Evolutionary conservation across 2,888 invertebrate genomes (phyloP).

Genomic region (Lycophotia porphyrea): DNA sequence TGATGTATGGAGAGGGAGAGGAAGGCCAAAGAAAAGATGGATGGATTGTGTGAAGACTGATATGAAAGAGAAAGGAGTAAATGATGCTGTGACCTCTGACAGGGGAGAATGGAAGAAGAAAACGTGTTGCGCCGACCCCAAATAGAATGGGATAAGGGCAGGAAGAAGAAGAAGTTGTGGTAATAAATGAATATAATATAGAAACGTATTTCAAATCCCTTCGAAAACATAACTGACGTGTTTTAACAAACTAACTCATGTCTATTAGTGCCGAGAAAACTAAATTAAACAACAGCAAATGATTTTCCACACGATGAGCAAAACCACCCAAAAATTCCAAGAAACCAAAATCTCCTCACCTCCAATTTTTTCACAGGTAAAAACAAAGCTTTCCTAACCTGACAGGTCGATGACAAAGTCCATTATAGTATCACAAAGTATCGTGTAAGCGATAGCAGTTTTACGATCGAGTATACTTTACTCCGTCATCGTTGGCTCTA

Average conservation of each 20-base stretch:
- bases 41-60: too few relatives aligned
- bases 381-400: conserved; percentile 7
- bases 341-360: background rate
- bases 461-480: conserved; percentile 61
- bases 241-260: background rate
- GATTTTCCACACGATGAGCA: background rate
- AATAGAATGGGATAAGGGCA: too few relatives aligned
- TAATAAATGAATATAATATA: background rate
- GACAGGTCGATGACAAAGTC: conserved; percentile 64
- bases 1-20: too few relatives aligned
- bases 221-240: background rate
- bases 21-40: too few relatives aligned
- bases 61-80: too few relatives aligned
- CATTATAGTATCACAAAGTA: conserved; percentile 60
- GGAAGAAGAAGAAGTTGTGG: too few relatives aligned
- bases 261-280: too few relatives aligned
- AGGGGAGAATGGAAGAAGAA: too few relatives aligned
- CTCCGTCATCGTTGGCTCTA: conserved; percentile 62
- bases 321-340: background rate
- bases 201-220: background rate
- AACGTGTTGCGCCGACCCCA: too few relatives aligned
- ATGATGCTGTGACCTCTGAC: too few relatives aligned
- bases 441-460: conserved; percentile 58
- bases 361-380: background rate
- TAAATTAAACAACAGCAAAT: too few relatives aligned